Evolutionary conservation across 2,113 vertebrate genomes (phyloP).

Genomic region (Catharus minimus): DNA sequence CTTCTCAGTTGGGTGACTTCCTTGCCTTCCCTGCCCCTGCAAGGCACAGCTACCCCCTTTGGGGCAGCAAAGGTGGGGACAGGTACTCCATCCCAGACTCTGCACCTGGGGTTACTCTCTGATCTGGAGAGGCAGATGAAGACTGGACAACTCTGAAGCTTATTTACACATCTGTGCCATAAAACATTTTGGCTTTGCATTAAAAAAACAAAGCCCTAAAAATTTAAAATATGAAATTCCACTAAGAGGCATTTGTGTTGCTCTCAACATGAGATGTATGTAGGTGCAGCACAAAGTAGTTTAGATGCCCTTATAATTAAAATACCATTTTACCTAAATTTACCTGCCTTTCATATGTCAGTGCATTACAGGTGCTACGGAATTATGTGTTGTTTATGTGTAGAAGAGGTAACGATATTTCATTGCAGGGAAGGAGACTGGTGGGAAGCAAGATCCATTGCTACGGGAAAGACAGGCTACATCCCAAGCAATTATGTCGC

Average conservation of each 20-base stretch:
- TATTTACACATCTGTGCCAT: background rate
- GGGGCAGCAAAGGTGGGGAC: background rate
- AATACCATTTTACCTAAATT: background rate
- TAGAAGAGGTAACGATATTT: conserved; percentile 51
- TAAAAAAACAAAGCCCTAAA: background rate
- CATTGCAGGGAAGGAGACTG: conserved; percentile 94
- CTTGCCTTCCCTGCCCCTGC: background rate
- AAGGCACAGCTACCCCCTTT: accelerated
- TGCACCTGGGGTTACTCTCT: background rate
- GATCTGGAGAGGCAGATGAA: background rate
- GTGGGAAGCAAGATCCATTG: conserved; percentile 99
- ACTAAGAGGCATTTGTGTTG: background rate
- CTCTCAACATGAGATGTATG: background rate
- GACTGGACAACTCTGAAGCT: background rate
- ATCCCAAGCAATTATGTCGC: conserved; percentile 99
- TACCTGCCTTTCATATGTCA: background rate
- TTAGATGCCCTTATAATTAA: background rate
- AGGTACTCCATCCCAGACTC: background rate
- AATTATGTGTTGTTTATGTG: background rate
- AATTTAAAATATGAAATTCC: background rate
- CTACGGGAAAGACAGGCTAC: conserved; percentile 95
- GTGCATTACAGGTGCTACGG: background rate
- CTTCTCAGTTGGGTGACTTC: background rate
- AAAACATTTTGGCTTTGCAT: background rate
- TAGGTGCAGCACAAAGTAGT: background rate